Conservation (phyloP, 2,888 invertebrate species). For the Hemicrepidius hirtus region DNA sequence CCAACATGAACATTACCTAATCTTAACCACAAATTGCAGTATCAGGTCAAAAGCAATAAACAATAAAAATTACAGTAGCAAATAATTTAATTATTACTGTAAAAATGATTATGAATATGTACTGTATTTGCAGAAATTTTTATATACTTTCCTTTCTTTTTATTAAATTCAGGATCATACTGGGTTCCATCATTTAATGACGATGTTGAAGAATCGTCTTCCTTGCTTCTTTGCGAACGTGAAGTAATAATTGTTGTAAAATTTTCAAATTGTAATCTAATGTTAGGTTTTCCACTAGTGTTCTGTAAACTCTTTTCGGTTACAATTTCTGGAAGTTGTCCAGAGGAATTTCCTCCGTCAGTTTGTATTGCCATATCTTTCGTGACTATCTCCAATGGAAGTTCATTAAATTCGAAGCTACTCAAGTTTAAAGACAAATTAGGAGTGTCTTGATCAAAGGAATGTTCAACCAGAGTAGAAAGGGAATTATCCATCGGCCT, state of each 20-base stretch:
- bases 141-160: conserved; percentile 40
- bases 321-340: too few species aligned
- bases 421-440: neutral
- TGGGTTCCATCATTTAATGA: neutral
- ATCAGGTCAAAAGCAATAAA: neutral
- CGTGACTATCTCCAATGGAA: neutral
- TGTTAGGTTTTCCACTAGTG: neutral
- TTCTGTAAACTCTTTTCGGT: too few species aligned
- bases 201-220: neutral
- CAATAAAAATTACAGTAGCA: too few species aligned
- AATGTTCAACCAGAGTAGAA: neutral
- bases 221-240: neutral
- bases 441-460: neutral
- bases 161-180: neutral
- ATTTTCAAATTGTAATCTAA: neutral
- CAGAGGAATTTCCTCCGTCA: neutral
- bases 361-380: neutral
- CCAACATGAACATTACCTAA: conserved; percentile 1
- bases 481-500: neutral
- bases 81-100: conserved; percentile 35
- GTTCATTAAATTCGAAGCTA: neutral
- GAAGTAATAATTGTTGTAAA: conserved; percentile 1
- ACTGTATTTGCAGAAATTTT: conserved; percentile 49
- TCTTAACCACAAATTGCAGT: neutral
- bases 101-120: conserved; percentile 54